A percentile compares a stretch with the other conserved stretches of the same genome.
These are phyloP conservation scores for Lepidotrigona ventralis DNA, from an alignment of 1,140 invertebrate species.

Conservation along the genomic window DNA sequence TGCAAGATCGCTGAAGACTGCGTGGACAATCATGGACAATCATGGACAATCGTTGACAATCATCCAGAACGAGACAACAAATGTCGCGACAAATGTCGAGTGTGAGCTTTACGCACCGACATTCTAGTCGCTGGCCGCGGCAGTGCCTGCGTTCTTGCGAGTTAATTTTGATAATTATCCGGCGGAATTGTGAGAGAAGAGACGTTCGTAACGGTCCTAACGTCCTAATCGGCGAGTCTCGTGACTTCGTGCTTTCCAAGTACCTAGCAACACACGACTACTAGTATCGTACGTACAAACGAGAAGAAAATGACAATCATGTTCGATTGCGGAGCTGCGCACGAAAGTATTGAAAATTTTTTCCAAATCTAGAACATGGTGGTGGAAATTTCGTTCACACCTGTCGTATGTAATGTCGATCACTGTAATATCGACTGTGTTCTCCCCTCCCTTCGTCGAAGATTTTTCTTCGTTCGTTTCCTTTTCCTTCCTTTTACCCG, in stretches of 20 bases:
- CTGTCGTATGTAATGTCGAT: neutral
- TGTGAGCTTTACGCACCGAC: neutral
- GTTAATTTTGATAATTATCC: neutral
- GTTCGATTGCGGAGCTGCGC: neutral
- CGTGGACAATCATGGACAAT: conserved; percentile 37
- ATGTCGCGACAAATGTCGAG: neutral
- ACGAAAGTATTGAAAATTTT: neutral
- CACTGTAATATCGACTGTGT: neutral
- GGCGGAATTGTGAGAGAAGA: neutral
- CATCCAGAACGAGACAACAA: conserved; percentile 37
- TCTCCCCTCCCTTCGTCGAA: neutral
- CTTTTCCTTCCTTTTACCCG: neutral
- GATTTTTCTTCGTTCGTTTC: neutral
- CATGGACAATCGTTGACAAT: conserved; percentile 71
- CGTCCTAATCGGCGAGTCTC: neutral
- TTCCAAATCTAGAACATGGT: neutral
- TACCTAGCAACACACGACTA: neutral
- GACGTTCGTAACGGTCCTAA: neutral
- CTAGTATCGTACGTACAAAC: neutral
- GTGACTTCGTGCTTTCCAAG: neutral
- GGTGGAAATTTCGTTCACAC: neutral
- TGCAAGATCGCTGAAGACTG: neutral
- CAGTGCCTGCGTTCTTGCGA: neutral
- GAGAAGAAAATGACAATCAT: conserved; percentile 31
- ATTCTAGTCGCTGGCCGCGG: neutral